A percentile compares a stretch with the other conserved stretches of the same genome.
Evolutionary conservation across 1,140 invertebrate species (phyloP).

Genomic region (Drosophila pectinifera): DNA sequence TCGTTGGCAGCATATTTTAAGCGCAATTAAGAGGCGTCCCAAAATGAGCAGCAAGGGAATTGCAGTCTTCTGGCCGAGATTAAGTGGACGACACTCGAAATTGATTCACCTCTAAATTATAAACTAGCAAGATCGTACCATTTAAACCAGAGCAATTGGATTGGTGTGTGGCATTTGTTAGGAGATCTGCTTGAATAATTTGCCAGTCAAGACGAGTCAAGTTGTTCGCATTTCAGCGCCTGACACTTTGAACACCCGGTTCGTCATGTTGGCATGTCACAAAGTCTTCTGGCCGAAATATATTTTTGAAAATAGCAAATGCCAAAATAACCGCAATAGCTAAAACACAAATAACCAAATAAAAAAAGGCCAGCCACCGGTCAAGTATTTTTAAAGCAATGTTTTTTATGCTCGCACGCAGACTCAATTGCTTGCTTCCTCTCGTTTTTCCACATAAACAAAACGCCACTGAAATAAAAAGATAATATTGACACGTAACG

Average conservation of each 20-base stretch:
- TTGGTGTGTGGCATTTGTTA: conserved; percentile 15
- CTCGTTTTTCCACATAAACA: conserved; percentile 64
- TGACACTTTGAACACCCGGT: conserved; percentile 79
- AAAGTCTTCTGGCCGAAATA: conserved; percentile 53
- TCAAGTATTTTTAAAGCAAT: conserved; percentile 76
- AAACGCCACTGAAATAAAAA: conserved; percentile 56
- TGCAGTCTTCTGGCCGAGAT: conserved; percentile 66
- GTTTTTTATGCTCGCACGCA: conserved; percentile 66
- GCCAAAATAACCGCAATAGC: conserved; percentile 45
- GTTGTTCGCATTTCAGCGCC: conserved; percentile 70
- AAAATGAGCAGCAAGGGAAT: conserved; percentile 18
- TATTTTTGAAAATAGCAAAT: conserved; percentile 55
- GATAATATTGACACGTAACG: conserved; percentile 77
- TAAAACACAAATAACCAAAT: conserved; percentile 6
- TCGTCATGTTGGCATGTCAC: conserved; percentile 78
- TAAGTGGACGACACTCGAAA: conserved; percentile 68
- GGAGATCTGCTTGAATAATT: conserved; percentile 58
- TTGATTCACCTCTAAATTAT: conserved; percentile 43
- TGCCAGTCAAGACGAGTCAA: conserved; percentile 70
- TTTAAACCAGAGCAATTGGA: conserved; percentile 13
- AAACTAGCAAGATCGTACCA: conserved; percentile 28
- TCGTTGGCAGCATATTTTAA: conserved; percentile 68
- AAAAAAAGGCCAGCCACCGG: conserved; percentile 27
- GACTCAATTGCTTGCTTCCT: conserved; percentile 59
- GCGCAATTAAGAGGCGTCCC: conserved; percentile 72